Evolutionary conservation across 2,888 invertebrate genomes (phyloP).

Genomic region (Oxystoma pomonae): DNA sequence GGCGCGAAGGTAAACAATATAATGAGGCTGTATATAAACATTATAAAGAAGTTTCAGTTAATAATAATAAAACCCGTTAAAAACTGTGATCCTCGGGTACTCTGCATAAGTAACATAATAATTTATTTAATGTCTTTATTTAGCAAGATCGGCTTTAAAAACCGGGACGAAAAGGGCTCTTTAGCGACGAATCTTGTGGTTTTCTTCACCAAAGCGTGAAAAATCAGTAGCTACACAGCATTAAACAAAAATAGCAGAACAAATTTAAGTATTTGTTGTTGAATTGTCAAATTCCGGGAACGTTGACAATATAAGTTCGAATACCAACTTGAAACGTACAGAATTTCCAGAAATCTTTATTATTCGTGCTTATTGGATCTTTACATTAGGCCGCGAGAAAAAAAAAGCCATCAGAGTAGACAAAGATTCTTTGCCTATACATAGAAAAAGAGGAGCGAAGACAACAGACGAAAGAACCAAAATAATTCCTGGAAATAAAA

Average conservation of each 20-base stretch:
- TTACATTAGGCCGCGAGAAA: not conserved
- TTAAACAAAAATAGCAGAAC: slow-evolving; percentile 31
- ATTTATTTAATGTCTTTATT: not conserved
- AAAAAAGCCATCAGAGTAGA: not conserved
- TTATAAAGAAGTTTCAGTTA: not conserved
- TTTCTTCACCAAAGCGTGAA: slow-evolving; percentile 21
- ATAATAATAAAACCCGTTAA: not conserved
- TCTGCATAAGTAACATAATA: not conserved
- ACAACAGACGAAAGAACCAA: not conserved
- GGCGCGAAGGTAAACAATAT: not conserved
- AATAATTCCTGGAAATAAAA: not conserved
- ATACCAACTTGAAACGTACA: too few relatives aligned
- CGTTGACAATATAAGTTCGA: slow-evolving; percentile 24
- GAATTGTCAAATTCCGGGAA: slow-evolving; percentile 34
- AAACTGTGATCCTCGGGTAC: not conserved
- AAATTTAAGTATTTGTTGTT: slow-evolving; percentile 27
- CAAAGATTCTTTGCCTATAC: not conserved
- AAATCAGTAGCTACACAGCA: slow-evolving; percentile 32
- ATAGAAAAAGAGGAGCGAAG: not conserved
- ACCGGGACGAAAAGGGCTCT: not conserved
- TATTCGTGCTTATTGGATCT: not conserved
- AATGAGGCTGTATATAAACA: not conserved
- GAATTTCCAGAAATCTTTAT: not conserved
- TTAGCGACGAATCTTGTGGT: not conserved
- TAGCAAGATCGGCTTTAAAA: not conserved